A percentile compares a stretch with the other conserved stretches of the same genome.
Conservation (phyloP, 2,113 vertebrate genomes). For the Pomatostomus ruficeps region DNA sequence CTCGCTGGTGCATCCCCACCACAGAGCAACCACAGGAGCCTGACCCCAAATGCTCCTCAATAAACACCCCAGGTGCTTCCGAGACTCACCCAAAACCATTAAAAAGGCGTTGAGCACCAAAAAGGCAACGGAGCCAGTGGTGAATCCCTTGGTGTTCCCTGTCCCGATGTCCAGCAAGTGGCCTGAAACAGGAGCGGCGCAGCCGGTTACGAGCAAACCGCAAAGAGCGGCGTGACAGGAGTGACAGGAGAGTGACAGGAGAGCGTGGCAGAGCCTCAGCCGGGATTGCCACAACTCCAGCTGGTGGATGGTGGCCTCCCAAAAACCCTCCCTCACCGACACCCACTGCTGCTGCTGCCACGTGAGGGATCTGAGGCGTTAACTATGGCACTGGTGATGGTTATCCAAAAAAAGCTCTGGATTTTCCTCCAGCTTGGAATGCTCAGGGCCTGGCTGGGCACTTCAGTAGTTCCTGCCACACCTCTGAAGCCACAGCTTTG, state of each 20-base stretch:
- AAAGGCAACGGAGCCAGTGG: constrained; percentile 79
- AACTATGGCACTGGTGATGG: not conserved
- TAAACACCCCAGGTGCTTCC: not conserved
- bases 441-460: not conserved
- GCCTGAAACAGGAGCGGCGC: constrained; percentile 62
- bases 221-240: rapidly evolving
- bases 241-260: not conserved
- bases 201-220: not conserved
- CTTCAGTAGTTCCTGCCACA: not conserved
- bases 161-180: constrained; percentile 47
- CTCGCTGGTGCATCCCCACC: not conserved
- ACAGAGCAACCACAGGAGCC: not conserved
- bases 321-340: not conserved
- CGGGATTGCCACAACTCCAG: not conserved
- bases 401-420: not conserved
- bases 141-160: constrained; percentile 67
- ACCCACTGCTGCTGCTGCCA: rapidly evolving
- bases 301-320: not conserved
- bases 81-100: constrained; percentile 75
- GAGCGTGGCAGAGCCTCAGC: not conserved
- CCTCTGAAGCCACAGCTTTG: not conserved
- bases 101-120: constrained; percentile 81
- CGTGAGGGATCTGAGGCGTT: not conserved
- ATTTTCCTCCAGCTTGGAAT: not conserved
- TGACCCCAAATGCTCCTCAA: not conserved